A percentile compares a stretch with the other conserved stretches of the same genome.
Conservation (phyloP, 2,113 vertebrate species). For the Mionectes macconnelli region DNA sequence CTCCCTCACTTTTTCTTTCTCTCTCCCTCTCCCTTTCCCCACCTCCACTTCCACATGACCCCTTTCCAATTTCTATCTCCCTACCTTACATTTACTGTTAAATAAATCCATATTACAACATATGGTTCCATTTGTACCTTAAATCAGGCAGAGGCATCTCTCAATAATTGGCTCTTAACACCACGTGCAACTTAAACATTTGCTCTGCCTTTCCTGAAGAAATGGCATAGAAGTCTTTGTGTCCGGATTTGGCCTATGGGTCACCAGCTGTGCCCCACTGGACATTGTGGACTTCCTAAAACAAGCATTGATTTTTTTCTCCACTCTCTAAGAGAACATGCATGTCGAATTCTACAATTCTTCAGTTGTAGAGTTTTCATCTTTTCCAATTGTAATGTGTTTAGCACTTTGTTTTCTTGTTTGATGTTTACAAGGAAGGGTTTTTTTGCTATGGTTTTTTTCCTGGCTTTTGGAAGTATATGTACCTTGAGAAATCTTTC, state of each 20-base stretch:
- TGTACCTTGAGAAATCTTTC: not conserved
- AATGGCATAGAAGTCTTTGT: not conserved
- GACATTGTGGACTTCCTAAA: not conserved
- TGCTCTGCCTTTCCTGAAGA: not conserved
- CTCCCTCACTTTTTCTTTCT: not conserved
- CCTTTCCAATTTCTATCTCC: not conserved
- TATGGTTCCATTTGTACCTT: not conserved
- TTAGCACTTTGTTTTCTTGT: not conserved
- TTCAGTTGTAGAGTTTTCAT: not conserved
- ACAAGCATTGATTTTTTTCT: not conserved
- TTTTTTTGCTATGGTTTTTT: accelerated
- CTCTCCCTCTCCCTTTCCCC: not conserved
- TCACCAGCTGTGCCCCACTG: not conserved
- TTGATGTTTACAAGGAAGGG: not conserved
- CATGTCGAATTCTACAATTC: not conserved
- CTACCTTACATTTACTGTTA: not conserved
- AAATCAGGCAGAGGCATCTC: not conserved
- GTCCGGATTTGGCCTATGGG: not conserved
- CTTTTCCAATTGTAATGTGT: not conserved
- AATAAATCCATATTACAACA: not conserved
- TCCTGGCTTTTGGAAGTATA: not conserved
- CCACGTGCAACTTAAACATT: not conserved
- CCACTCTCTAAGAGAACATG: not conserved
- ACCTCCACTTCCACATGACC: not conserved
- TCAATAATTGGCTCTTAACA: not conserved